These are phyloP conservation scores for Caenorhabditis sp. DNA, from an alignment of 2,888 invertebrate species.

Conservation along the genomic window DNA sequence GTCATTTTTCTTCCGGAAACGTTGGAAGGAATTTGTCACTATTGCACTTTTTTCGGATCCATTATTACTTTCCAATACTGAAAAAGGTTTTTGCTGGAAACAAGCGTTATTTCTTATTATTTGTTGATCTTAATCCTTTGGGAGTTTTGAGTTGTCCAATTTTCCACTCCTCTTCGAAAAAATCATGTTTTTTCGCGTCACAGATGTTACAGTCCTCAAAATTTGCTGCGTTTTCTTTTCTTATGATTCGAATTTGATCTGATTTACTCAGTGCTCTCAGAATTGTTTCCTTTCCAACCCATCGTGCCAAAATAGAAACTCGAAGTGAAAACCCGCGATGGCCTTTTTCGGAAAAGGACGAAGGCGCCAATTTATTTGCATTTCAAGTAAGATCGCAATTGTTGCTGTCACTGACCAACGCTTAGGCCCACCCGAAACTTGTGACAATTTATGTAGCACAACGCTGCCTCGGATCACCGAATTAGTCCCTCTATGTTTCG, in stretches of 20 bases:
- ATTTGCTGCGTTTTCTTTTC: no score
- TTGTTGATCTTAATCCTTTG: no score
- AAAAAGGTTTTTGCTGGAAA: no score
- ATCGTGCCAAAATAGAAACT: conserved; percentile 27
- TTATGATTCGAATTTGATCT: conserved; percentile 8
- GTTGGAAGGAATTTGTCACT: neutral
- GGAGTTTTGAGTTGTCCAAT: no score
- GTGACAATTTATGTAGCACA: conserved; percentile 46
- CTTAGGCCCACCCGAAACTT: conserved; percentile 25
- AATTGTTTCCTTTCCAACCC: conserved; percentile 1
- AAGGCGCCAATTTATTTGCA: conserved; percentile 47
- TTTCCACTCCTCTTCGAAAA: no score
- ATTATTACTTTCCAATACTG: no score
- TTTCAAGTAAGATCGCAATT: conserved; percentile 48
- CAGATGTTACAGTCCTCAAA: no score
- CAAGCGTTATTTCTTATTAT: no score
- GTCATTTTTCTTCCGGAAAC: no score
- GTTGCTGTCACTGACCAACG: conserved; percentile 40
- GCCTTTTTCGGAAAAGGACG: conserved; percentile 16
- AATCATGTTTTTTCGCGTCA: no score
- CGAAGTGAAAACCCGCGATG: neutral
- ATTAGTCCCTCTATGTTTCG: conserved; percentile 55
- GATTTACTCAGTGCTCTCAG: neutral
- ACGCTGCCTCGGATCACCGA: conserved; percentile 39
- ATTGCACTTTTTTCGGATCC: neutral